Base-by-base conservation (phyloP, 2,888 invertebrate species). In the Sturmia bella region DNA sequence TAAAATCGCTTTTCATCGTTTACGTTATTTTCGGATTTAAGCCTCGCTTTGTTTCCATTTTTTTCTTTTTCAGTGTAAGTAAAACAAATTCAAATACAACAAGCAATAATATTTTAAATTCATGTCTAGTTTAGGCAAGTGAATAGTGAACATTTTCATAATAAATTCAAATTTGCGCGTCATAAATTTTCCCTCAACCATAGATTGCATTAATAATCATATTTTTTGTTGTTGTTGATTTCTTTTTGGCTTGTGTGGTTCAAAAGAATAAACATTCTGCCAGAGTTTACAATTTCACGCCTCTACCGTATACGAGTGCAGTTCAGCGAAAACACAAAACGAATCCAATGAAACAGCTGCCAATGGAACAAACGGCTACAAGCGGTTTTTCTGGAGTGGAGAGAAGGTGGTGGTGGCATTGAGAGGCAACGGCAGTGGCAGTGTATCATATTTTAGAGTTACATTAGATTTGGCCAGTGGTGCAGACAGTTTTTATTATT, bases 141-240 rank as follows among this genome's bases (percentile, higher is more conserved):
- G 57, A 19, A 68, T 11, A 56, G 68, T 52, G 50, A 43, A 69
- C 27, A 70, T 73, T 75, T 64, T 61, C 75, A 87, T 88, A 87
- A 88, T 89, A 89, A 89, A 88, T 88, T 88, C 86, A 87, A 88
- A 88, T 89, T 88, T 88, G 87, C 85, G 84, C 85, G 82, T 87
- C 85, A 89, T 88, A 88, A 89, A 89, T 88, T 87, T 84, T 84
- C 84, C 24, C 66, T 57, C 80, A 77, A 69, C 70, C 76, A 68
- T 81, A 56, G 37, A 61, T 50, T 56, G 74, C 74, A 61, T 76
- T 81, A 72, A 76, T 68, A 72, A 76, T 68, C 68, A 80, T 64
- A 70, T 69, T 54, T n/a, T 61, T 15, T 69, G 39, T 68, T 54
- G 21, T 32, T 27, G 39, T 52, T 41, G 4, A 5, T 19, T 68